phyloP scores from a whole-genome alignment of 2,113 vertebrate species.

The Microcebus murinus region DNA sequence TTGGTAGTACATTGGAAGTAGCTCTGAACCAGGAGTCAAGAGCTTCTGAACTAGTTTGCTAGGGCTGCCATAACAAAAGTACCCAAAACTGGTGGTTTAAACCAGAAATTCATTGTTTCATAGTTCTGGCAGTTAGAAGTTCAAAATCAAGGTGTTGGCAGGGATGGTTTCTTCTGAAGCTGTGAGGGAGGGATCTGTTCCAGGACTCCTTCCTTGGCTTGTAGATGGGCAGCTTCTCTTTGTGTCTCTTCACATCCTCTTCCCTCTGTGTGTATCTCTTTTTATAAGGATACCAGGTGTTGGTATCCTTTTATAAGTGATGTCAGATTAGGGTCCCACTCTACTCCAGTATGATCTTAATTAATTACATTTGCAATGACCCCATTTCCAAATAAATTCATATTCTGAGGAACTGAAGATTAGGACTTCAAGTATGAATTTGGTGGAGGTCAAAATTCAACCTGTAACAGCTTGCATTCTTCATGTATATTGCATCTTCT shows the following conservation, averaged over 20 bases:
- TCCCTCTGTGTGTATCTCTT: neutral
- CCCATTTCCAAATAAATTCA: neutral
- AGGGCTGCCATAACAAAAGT: neutral
- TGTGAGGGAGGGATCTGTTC: neutral
- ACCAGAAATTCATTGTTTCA: neutral
- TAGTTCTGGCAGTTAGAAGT: neutral
- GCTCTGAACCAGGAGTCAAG: neutral
- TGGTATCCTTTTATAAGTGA: neutral
- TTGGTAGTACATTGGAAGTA: neutral
- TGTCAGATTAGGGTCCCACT: neutral
- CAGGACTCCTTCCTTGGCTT: neutral
- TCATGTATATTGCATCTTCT: neutral
- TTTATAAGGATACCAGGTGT: neutral
- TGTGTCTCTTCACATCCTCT: neutral
- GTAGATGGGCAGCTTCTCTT: neutral
- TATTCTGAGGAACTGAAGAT: neutral
- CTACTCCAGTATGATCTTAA: neutral
- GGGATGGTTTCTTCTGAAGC: neutral
- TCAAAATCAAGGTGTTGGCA: neutral
- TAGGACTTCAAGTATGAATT: neutral
- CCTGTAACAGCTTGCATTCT: neutral
- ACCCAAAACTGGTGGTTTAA: neutral
- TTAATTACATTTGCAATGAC: neutral
- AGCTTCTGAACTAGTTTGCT: neutral
- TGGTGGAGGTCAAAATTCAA: neutral